These are phyloP conservation scores for Tribolium madens DNA, from an alignment of 1,140 invertebrate species.

Conservation along the genomic window DNA sequence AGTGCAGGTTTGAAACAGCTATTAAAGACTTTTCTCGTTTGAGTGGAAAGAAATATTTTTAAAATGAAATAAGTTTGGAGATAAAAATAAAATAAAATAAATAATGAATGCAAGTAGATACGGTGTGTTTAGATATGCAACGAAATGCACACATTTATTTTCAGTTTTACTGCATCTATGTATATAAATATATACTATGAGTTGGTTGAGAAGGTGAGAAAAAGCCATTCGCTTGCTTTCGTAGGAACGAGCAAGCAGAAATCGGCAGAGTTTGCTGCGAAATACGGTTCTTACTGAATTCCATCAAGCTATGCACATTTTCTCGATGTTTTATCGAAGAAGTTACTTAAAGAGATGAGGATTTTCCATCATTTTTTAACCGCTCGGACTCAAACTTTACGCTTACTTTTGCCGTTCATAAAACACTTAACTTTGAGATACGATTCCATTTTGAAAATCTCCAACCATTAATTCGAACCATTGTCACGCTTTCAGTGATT, in stretches of 20 bases:
- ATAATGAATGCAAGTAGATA: not conserved
- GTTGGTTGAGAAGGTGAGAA: slow-evolving; percentile 1
- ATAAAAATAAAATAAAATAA: too few relatives aligned
- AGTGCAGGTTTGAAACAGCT: slow-evolving; percentile 9
- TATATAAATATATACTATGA: not conserved
- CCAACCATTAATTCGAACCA: slow-evolving; percentile 14
- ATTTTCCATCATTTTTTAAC: slow-evolving; percentile 35
- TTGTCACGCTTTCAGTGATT: not conserved
- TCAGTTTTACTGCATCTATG: slow-evolving; percentile 4
- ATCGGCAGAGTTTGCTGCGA: not conserved
- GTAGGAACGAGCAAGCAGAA: slow-evolving; percentile 12
- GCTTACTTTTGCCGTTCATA: slow-evolving; percentile 10
- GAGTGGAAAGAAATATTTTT: not conserved
- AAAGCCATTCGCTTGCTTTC: slow-evolving; percentile 7
- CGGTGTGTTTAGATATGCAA: not conserved
- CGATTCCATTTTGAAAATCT: slow-evolving; percentile 1
- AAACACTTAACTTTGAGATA: slow-evolving; percentile 11
- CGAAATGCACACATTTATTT: slow-evolving; percentile 11
- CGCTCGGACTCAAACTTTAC: slow-evolving; percentile 19
- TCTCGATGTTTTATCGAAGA: slow-evolving; percentile 28
- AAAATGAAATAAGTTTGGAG: not conserved
- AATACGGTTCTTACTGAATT: slow-evolving; percentile 13
- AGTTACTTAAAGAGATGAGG: slow-evolving; percentile 28
- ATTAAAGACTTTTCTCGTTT: slow-evolving; percentile 12
- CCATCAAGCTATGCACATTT: slow-evolving; percentile 24